Conservation (phyloP, 2,797 vertebrate genomes). For the Etheostoma perlongum region DNA sequence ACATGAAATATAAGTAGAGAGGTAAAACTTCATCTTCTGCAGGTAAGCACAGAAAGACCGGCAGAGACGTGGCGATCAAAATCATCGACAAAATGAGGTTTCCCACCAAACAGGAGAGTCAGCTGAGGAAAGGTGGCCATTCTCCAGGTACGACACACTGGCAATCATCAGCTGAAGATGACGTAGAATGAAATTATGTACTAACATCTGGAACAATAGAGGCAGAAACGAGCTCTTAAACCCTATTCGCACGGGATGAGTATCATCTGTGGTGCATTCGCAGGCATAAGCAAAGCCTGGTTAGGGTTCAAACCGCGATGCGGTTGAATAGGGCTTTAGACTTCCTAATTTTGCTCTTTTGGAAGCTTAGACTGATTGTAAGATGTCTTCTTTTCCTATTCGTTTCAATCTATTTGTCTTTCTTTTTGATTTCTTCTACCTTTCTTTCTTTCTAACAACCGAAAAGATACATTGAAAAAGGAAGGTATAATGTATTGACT, state of each 20-base stretch:
- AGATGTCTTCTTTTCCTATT: too few species aligned
- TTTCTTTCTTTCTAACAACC: too few species aligned
- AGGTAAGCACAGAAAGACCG: constrained; percentile 83
- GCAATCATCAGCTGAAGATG: too few species aligned
- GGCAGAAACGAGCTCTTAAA: too few species aligned
- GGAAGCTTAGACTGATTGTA: background rate
- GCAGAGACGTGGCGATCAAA: constrained; percentile 82
- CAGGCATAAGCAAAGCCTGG: too few species aligned
- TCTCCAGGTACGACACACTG: constrained; percentile 73
- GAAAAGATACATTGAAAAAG: background rate
- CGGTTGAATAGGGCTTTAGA: too few species aligned
- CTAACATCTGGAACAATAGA: background rate
- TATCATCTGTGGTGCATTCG: too few species aligned
- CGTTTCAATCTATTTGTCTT: too few species aligned
- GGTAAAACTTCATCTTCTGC: background rate
- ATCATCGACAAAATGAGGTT: constrained; percentile 86
- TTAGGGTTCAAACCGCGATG: too few species aligned
- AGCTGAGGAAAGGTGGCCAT: constrained; percentile 86
- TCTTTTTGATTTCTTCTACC: background rate
- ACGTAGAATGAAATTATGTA: background rate
- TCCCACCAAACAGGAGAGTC: constrained; percentile 83
- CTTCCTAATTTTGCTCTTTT: background rate
- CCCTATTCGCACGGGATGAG: too few species aligned
- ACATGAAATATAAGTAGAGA: background rate
- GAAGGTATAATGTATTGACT: background rate